Conservation (phyloP, 2,797 vertebrate genomes). For the Notolepis coatsorum region DNA sequence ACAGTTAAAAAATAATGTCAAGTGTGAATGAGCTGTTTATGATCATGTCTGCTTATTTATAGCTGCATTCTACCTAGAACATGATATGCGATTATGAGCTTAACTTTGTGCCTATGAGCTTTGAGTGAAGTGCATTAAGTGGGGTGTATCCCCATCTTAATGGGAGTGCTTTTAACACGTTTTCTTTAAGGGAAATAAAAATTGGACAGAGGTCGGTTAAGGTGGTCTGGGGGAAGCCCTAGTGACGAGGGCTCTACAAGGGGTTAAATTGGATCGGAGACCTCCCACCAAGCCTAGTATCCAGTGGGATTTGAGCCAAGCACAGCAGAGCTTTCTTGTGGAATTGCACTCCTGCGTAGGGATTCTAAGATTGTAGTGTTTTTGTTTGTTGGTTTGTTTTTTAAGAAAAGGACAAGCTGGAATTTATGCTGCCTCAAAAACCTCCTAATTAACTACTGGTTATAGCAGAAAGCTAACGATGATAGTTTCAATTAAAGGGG, state of each 20-base stretch:
- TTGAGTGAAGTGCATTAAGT: conserved; percentile 76
- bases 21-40: conserved; percentile 66
- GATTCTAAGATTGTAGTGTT: conserved; percentile 27
- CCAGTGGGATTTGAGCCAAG: conserved; percentile 16
- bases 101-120: conserved; percentile 71
- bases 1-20: conserved; percentile 9
- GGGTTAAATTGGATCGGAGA: too few species aligned
- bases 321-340: conserved; percentile 14
- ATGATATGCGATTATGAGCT: conserved; percentile 45
- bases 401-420: conserved; percentile 54
- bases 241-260: background rate
- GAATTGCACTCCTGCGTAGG: conserved; percentile 16
- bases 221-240: too few species aligned
- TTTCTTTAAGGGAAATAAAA: conserved; percentile 56
- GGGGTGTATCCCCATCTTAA: conserved; percentile 63
- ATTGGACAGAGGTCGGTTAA: conserved; percentile 23
- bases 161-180: conserved; percentile 62
- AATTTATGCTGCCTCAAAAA: conserved; percentile 23
- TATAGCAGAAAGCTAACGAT: conserved; percentile 52
- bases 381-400: background rate
- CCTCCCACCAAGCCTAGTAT: conserved; percentile 25
- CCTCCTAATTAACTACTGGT: conserved; percentile 34
- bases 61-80: conserved; percentile 41
- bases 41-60: conserved; percentile 31
- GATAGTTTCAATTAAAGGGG: conserved; percentile 71